Percentiles rank a stretch among this genome's conserved stretches.
phyloP scores from a whole-genome alignment of 2,888 invertebrate species.

The Agrilus cyanescens region DNA sequence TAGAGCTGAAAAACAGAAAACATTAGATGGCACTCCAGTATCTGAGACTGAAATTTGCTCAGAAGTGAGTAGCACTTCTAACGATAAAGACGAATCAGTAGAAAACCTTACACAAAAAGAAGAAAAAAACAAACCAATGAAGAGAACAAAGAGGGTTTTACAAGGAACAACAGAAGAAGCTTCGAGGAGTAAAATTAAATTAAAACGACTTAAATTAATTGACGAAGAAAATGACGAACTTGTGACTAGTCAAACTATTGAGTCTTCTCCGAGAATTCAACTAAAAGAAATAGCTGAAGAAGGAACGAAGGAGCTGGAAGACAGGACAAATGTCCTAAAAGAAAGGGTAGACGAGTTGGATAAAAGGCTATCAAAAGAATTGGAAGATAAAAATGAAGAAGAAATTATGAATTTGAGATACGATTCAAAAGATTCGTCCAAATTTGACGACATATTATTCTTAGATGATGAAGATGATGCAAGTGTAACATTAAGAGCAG shows the following conservation, averaged over 20 bases:
- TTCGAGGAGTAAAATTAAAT: constrained; percentile 12
- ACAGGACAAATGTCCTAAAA: constrained; percentile 1
- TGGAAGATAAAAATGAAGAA: constrained; percentile 10
- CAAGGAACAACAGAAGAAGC: constrained; percentile 7
- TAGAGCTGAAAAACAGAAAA: constrained; percentile 23
- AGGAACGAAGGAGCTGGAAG: constrained; percentile 5
- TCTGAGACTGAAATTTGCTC: constrained; percentile 7
- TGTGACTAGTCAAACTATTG: background rate
- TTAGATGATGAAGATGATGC: constrained; percentile 28
- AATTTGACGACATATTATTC: constrained; percentile 26
- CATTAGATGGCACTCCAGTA: constrained; percentile 1
- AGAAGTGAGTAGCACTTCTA: constrained; percentile 27
- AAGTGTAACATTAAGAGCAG: constrained; percentile 25
- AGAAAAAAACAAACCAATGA: background rate
- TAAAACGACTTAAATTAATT: constrained; percentile 3
- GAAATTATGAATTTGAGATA: constrained; percentile 18
- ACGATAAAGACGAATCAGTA: constrained; percentile 7
- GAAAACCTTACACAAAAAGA: constrained; percentile 6
- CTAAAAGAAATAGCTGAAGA: constrained; percentile 3
- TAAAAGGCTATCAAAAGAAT: constrained; percentile 9
- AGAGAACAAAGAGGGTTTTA: constrained; percentile 1
- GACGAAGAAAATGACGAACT: constrained; percentile 3
- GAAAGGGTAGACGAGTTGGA: constrained; percentile 6
- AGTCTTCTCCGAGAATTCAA: background rate
- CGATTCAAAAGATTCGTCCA: constrained; percentile 14